Percentiles rank a stretch among this genome's conserved stretches.
Conservation (phyloP, 2,888 invertebrate species). For the Morpho deidamia region DNA sequence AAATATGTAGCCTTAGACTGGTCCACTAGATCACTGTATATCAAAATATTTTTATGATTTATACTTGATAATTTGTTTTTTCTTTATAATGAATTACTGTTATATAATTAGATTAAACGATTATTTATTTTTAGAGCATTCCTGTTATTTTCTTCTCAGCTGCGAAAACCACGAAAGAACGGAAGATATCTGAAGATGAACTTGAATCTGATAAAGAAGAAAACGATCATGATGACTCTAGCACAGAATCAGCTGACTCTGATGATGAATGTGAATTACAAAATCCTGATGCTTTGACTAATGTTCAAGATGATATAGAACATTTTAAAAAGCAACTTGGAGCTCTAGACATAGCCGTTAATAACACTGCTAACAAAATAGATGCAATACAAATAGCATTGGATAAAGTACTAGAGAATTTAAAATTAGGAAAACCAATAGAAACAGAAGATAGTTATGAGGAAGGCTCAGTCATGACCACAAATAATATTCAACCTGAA, state of each 20-base stretch:
- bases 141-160: constrained; percentile 96
- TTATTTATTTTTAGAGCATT: constrained; percentile 67
- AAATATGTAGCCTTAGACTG: too few relatives aligned
- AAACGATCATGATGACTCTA: constrained; percentile 31
- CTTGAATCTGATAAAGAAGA: constrained; percentile 31
- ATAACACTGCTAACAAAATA: constrained; percentile 75
- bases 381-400: constrained; percentile 73
- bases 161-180: constrained; percentile 75
- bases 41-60: too few relatives aligned
- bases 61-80: too few relatives aligned
- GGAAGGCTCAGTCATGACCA: background rate
- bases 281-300: constrained; percentile 40
- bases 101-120: too few relatives aligned
- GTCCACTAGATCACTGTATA: too few relatives aligned
- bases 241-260: constrained; percentile 51
- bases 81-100: too few relatives aligned
- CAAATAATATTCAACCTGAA: constrained; percentile 8
- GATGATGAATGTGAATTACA: constrained; percentile 32
- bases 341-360: constrained; percentile 73
- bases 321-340: constrained; percentile 70
- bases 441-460: constrained; percentile 34
- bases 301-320: constrained; percentile 60
- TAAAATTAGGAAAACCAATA: constrained; percentile 53
- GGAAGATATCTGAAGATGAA: constrained; percentile 57
- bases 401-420: constrained; percentile 56